Evolutionary conservation across 1,140 invertebrate species (phyloP), one percentile per base, ranked within the genome.

Genomic region (Cydia amplana): DNA sequence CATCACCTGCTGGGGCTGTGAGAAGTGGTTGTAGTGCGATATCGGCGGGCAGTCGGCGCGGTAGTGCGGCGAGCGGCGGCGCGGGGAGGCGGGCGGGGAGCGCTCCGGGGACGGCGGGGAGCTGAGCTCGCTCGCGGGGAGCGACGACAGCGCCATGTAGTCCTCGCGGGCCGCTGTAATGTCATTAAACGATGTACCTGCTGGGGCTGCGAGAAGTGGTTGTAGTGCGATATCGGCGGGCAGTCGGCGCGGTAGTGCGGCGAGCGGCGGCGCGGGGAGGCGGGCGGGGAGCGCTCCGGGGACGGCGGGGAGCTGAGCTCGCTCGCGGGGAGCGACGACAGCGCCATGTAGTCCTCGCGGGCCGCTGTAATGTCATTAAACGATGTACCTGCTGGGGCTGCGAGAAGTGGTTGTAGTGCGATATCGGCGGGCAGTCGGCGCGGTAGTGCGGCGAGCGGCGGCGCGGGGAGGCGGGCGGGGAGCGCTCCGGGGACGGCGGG

Each of bases 351-450:
- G 49, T 72, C 86, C 86, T 28, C 87, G 85, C 70, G 87, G 65
- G 65, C 65, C 18, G 65, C 55, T 60, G 55, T 18, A 60, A 60
- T 1, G 4, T 55, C 2, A 46, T 14, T 46, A 46, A 46, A n/a
- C n/a, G n/a, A n/a, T n/a, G 94, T 91, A 98, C 97, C 95, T 98
- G 97, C 90, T 97, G 96, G 82, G 97, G 95, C 91, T 98, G 97
- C 76, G 96, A 95, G 93, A 98, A 98, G 91, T 98, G 97, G 91
- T 97, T 96, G 92, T 98, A 98, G 81, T 92, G 90, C 7, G 87
- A 85, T 43, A 90, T 86, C 7, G 90, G 86, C 43, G 96, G 96
- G 65, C 89, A 92, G 67, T 91, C 90, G 72, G 82, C 75, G 74
- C 91, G 80, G 79, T 97, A 91, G 95, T n/a, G n/a, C n/a, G n/a